Evolutionary conservation across 2,113 vertebrate genomes (phyloP).

Genomic region (Nothobranchius kuhntae): DNA sequence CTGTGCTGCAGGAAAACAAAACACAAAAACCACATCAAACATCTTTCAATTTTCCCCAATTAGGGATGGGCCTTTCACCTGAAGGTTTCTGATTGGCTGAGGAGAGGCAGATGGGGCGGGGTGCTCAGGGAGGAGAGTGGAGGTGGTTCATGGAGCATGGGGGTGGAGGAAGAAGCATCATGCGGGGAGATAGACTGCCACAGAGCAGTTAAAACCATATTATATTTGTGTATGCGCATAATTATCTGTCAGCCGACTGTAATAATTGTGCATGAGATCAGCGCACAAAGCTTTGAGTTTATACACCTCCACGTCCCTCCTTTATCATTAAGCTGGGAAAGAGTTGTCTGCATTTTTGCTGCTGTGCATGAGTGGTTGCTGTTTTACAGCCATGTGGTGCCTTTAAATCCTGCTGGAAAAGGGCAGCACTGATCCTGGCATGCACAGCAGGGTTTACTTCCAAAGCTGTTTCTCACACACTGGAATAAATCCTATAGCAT

Average conservation of each 20-base stretch:
- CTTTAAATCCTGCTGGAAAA: slow-evolving; percentile 34
- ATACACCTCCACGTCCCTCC: neutral
- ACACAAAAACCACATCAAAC: slow-evolving; percentile 37
- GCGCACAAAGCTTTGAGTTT: neutral
- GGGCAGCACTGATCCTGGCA: slow-evolving; percentile 49
- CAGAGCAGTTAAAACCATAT: slow-evolving; percentile 14
- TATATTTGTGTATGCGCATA: neutral
- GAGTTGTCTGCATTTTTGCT: slow-evolving; percentile 17
- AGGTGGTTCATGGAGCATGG: slow-evolving; percentile 18
- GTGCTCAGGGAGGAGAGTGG: slow-evolving; percentile 55
- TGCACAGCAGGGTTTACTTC: neutral
- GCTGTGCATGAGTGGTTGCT: slow-evolving; percentile 2
- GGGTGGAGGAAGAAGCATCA: neutral
- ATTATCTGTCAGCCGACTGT: neutral
- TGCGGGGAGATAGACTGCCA: neutral
- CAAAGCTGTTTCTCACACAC: too few relatives aligned
- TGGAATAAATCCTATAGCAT: too few relatives aligned
- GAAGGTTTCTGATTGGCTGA: slow-evolving; percentile 86
- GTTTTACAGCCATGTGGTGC: too few relatives aligned
- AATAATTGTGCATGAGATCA: neutral
- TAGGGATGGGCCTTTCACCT: slow-evolving; percentile 85
- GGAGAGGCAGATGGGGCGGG: slow-evolving; percentile 57
- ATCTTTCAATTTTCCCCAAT: slow-evolving; percentile 80
- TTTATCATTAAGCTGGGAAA: slow-evolving; percentile 1
- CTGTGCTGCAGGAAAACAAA: slow-evolving; percentile 26